Conservation (phyloP, 2,888 invertebrate species). For the Drosophila longiperda region DNA sequence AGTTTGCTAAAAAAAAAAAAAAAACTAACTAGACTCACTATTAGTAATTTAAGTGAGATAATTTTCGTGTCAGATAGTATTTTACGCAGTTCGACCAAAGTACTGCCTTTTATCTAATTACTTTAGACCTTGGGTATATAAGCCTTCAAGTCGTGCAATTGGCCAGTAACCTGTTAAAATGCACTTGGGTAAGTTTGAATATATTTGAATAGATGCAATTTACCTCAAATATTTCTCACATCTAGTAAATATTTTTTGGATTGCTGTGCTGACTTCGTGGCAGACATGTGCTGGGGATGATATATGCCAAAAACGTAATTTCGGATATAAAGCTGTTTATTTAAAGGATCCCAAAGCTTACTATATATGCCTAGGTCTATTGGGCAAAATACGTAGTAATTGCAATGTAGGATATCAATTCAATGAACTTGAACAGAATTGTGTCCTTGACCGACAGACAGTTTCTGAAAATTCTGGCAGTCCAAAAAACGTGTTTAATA, state of each 20-base stretch:
- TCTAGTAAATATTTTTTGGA: constrained; percentile 18
- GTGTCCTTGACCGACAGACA: constrained; percentile 15
- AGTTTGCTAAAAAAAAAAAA: neutral
- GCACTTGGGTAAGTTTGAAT: constrained; percentile 41
- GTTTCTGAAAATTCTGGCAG: neutral
- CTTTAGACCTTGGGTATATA: constrained; percentile 30
- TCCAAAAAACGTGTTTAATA: constrained; percentile 31
- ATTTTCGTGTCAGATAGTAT: constrained; percentile 2
- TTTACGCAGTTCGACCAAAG: constrained; percentile 5
- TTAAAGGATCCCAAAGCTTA: constrained; percentile 27
- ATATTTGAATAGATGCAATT: neutral
- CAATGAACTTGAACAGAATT: constrained; percentile 29
- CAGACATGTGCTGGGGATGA: constrained; percentile 35
- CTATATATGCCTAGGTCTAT: constrained; percentile 38
- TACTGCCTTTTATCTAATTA: constrained; percentile 27
- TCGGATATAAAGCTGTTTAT: constrained; percentile 42
- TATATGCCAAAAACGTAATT: constrained; percentile 28
- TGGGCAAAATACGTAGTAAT: constrained; percentile 35
- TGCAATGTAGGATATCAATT: constrained; percentile 47
- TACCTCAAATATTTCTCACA: neutral
- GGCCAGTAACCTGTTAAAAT: constrained; percentile 21
- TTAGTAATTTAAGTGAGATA: constrained; percentile 20
- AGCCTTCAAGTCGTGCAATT: constrained; percentile 4
- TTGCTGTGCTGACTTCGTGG: constrained; percentile 27
- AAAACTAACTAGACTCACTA: neutral